Evolutionary conservation across 2,888 invertebrate species (phyloP).

Genomic region (Melikaiella ostensackeni): DNA sequence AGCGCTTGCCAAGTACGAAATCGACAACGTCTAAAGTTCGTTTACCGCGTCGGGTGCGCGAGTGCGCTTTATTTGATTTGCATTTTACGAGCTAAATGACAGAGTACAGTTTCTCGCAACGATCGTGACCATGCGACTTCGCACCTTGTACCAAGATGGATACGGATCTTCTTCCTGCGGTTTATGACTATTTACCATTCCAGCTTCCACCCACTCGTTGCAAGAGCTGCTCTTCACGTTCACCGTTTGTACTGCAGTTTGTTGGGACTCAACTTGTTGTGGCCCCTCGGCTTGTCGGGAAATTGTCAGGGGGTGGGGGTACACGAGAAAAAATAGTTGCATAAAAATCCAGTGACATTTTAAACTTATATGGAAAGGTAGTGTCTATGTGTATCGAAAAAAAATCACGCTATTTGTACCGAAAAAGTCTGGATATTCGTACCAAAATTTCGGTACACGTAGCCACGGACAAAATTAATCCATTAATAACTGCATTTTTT

Average conservation of each 20-base stretch:
- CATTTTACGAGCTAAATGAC: conserved; percentile 58
- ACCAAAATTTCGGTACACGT: too few species aligned
- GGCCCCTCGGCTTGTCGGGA: not conserved
- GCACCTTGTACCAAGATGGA: conserved; percentile 59
- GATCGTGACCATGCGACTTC: conserved; percentile 53
- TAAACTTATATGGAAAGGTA: too few species aligned
- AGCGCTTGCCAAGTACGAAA: conserved; percentile 28
- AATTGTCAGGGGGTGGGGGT: not conserved
- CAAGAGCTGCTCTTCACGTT: conserved; percentile 41
- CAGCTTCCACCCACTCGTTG: conserved; percentile 63
- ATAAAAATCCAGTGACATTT: too few species aligned
- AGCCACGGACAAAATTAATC: not conserved
- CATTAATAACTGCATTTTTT: not conserved
- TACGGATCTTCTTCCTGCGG: conserved; percentile 62
- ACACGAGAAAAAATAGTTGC: too few species aligned
- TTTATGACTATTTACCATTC: conserved; percentile 69
- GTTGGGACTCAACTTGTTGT: not conserved
- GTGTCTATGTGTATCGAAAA: too few species aligned
- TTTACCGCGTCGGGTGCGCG: conserved; percentile 42
- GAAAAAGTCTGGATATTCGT: too few species aligned
- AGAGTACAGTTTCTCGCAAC: conserved; percentile 54
- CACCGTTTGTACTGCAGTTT: not conserved
- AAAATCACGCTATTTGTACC: too few species aligned
- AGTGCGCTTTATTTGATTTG: conserved; percentile 55
- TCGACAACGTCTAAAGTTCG: conserved; percentile 29